Evolutionary conservation across 2,888 invertebrate genomes (phyloP), one percentile per base, ranked within the genome.

Genomic region (Nezara viridula): DNA sequence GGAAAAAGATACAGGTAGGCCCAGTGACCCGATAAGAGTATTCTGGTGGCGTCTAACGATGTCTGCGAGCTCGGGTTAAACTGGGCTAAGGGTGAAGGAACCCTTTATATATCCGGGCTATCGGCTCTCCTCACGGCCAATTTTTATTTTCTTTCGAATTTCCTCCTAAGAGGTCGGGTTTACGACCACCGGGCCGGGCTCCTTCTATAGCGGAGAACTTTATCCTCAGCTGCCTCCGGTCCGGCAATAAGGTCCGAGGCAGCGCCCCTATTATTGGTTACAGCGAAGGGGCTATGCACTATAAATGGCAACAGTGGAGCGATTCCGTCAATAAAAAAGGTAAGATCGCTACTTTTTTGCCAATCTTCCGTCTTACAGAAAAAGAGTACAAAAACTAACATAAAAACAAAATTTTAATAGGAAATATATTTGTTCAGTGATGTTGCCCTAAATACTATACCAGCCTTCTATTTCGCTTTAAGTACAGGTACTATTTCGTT

Each of bases 21-120:
- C 81, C 44, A 81, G 44, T 81, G 81, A 77, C 81, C 81, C 81
- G 21, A 44, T 81, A 47, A 81, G n/a, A 40, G 10, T 44, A 81
- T 81, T 81, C 81, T 44, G 14, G 44, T 44, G 37, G 77, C 37
- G 47, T 81, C 81, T 81, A 81, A 81, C 81, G 44, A 81, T 81
- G 81, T 47, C 81, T 77, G n/a, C n/a, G 5, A n/a, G 81, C 21
- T 81, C 81, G n/a, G 81, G 81, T 81, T 40, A n/a, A 81, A 81
- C 81, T 81, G 81, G 81, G 81, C 81, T 44, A 47, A 40, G 81
- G 81, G 81, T 81, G 44, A 81, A 81, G 7, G 81, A 37, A 40
- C 44, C 44, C 81, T 81, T 47, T 81, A 81, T 81, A 81, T 81
- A 44, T 44, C 77, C 77, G 40, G 12, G 40, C 40, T 21, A 77